Conservation (phyloP, 2,888 invertebrate genomes). For the Baccha elongata region DNA sequence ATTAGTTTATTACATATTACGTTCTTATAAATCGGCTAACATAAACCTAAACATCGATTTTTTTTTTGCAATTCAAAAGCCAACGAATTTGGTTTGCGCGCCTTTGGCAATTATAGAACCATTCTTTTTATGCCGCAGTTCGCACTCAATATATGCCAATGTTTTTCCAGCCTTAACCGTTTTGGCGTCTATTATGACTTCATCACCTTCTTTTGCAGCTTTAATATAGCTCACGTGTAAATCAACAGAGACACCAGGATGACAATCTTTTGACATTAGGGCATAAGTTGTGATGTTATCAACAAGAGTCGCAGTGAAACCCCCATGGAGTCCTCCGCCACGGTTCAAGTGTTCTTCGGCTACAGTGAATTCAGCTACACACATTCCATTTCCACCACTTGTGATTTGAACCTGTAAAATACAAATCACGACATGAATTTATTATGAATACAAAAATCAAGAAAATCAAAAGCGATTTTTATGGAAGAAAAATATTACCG, state of each 20-base stretch:
- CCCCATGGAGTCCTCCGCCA: conserved; percentile 92
- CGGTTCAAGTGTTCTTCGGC: conserved; percentile 89
- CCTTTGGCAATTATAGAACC: conserved; percentile 91
- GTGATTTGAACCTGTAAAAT: conserved; percentile 82
- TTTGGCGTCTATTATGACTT: conserved; percentile 89
- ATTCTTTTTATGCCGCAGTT: conserved; percentile 89
- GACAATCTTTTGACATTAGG: conserved; percentile 86
- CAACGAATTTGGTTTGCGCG: conserved; percentile 91
- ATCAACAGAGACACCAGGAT: conserved; percentile 92
- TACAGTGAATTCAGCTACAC: conserved; percentile 90
- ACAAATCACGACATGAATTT: no score
- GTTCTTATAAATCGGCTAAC: no score
- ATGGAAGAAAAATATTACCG: no score
- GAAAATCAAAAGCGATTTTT: no score
- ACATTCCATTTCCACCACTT: conserved; percentile 87
- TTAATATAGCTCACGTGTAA: conserved; percentile 92
- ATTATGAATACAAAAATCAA: no score
- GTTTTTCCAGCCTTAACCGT: conserved; percentile 90
- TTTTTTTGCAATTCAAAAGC: conserved; percentile 68
- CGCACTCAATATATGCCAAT: conserved; percentile 92
- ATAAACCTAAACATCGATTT: no score
- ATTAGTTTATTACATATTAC: no score
- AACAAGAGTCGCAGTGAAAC: conserved; percentile 89
- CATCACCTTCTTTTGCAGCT: conserved; percentile 90
- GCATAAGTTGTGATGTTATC: conserved; percentile 91